These are phyloP conservation scores for Drosophila micromelanica DNA, from an alignment of 1,140 invertebrate genomes.

Conservation along the genomic window DNA sequence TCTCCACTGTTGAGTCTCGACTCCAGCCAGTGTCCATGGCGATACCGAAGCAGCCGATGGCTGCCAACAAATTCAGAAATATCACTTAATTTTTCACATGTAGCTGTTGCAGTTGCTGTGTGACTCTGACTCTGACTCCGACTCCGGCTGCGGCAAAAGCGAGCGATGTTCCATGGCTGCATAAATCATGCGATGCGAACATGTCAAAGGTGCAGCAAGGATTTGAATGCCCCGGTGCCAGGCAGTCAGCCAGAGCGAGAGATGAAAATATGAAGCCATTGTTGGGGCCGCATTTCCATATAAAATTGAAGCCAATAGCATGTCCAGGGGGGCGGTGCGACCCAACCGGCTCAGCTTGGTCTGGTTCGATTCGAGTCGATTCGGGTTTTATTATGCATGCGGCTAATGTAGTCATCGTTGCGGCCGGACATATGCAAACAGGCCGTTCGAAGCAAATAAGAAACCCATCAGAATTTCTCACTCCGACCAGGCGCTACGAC, in stretches of 20 bases:
- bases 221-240: slow-evolving; percentile 68
- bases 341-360: slow-evolving; percentile 1
- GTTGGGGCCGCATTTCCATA: slow-evolving; percentile 77
- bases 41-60: slow-evolving; percentile 35
- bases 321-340: slow-evolving; percentile 3
- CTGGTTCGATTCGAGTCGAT: slow-evolving; percentile 11
- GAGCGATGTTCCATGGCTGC: slow-evolving; percentile 73
- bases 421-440: slow-evolving; percentile 71
- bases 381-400: slow-evolving; percentile 71
- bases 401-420: slow-evolving; percentile 78
- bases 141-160: slow-evolving; percentile 33
- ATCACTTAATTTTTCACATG: slow-evolving; percentile 83
- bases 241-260: slow-evolving; percentile 23
- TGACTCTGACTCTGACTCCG: neutral
- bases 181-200: slow-evolving; percentile 77
- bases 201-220: slow-evolving; percentile 82
- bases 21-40: slow-evolving; percentile 4
- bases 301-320: slow-evolving; percentile 71
- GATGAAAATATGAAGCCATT: slow-evolving; percentile 80
- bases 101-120: slow-evolving; percentile 25
- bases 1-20: neutral
- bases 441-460: slow-evolving; percentile 74
- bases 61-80: slow-evolving; percentile 82
- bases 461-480: slow-evolving; percentile 83
- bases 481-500: slow-evolving; percentile 79